Conservation (phyloP, 1,140 invertebrate species). For the Drosophila gunungcola region DNA sequence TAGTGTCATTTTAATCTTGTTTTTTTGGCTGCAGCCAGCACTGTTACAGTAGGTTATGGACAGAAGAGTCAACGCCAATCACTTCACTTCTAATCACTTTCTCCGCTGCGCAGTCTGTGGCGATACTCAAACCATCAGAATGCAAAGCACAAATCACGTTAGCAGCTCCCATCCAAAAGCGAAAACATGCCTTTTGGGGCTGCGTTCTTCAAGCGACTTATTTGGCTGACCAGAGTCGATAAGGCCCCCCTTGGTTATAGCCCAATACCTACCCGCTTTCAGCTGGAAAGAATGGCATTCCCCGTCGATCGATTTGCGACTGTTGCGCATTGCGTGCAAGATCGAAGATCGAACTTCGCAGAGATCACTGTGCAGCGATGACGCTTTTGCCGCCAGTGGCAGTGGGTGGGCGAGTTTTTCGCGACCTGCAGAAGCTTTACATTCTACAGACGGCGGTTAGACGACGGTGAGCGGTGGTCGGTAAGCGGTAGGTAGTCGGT, state of each 20-base stretch:
- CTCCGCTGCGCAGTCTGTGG: slow-evolving; percentile 15
- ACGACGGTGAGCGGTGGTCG: slow-evolving; percentile 13
- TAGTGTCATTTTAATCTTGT: too few species aligned
- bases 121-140: slow-evolving; percentile 24
- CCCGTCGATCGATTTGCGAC: slow-evolving; percentile 21
- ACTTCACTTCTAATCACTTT: slow-evolving; percentile 17
- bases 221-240: slow-evolving; percentile 24
- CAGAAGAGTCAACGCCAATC: background rate
- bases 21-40: too few species aligned
- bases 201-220: slow-evolving; percentile 35
- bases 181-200: slow-evolving; percentile 40
- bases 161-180: slow-evolving; percentile 16
- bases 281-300: slow-evolving; percentile 33
- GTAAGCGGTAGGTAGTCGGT: slow-evolving; percentile 5
- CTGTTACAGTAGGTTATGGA: slow-evolving; percentile 2
- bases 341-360: slow-evolving; percentile 30
- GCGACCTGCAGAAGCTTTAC: slow-evolving; percentile 48
- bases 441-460: slow-evolving; percentile 45
- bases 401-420: slow-evolving; percentile 56
- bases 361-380: slow-evolving; percentile 34
- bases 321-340: slow-evolving; percentile 41
- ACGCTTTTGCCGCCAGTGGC: slow-evolving; percentile 19
- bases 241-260: slow-evolving; percentile 14
- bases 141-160: slow-evolving; percentile 41
- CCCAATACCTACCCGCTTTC: slow-evolving; percentile 19